These are phyloP conservation scores for Cepphus grylle DNA, from an alignment of 2,113 vertebrate species.

Conservation along the genomic window DNA sequence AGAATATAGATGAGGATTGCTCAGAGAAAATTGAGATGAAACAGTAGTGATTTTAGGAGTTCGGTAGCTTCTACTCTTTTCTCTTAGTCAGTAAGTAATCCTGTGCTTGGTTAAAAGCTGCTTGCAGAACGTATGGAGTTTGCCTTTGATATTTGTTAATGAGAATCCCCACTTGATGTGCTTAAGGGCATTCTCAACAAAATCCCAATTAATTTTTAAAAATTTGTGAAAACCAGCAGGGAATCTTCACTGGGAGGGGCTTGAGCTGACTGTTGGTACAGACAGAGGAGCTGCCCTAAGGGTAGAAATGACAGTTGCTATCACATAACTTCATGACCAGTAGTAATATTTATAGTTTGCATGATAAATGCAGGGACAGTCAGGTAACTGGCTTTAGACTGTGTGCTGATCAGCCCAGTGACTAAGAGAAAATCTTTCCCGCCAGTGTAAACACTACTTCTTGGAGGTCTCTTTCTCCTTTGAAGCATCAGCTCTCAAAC, in stretches of 20 bases:
- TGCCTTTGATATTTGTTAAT: conserved; percentile 49
- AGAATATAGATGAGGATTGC: background rate
- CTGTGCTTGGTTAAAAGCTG: conserved; percentile 7
- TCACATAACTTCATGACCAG: background rate
- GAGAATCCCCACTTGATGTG: conserved; percentile 7
- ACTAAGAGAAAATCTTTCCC: background rate
- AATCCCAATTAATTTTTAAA: conserved; percentile 3
- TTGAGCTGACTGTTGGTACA: background rate
- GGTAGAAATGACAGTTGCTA: background rate
- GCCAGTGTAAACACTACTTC: background rate
- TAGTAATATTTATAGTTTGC: background rate
- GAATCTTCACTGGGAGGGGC: background rate
- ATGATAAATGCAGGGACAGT: background rate
- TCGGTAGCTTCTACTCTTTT: background rate
- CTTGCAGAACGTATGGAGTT: background rate
- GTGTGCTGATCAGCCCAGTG: background rate
- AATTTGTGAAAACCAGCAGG: conserved; percentile 16
- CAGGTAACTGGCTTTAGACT: background rate
- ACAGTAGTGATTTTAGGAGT: background rate
- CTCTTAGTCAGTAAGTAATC: background rate
- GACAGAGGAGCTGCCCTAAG: background rate
- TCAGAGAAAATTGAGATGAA: background rate
- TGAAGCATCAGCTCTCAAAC: background rate
- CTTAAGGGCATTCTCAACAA: conserved; percentile 35
- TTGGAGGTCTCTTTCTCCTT: background rate